Percentiles rank a stretch among this genome's conserved stretches.
Evolutionary conservation across 1,140 invertebrate genomes (phyloP).

Genomic region (Dinothrombium tinctorium): DNA sequence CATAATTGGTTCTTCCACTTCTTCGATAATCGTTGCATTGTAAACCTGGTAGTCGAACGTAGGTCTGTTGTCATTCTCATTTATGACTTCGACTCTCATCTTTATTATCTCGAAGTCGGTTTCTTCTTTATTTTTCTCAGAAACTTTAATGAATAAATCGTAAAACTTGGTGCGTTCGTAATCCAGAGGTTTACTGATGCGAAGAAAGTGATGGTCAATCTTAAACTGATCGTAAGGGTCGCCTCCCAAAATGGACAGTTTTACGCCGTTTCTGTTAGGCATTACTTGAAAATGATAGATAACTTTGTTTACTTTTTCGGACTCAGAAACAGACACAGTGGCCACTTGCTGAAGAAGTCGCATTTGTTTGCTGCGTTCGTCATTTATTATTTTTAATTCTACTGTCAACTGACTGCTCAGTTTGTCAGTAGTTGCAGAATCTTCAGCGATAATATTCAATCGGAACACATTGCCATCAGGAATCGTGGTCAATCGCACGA

Average conservation of each 20-base stretch:
- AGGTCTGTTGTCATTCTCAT: conserved; percentile 73
- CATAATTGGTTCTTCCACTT: conserved; percentile 49
- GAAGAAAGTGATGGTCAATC: conserved; percentile 27
- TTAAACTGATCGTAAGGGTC: conserved; percentile 18
- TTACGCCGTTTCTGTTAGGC: neutral
- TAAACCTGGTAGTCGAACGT: conserved; percentile 41
- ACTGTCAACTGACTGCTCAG: neutral
- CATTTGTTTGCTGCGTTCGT: neutral
- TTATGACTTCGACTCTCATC: conserved; percentile 58
- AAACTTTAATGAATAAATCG: conserved; percentile 51
- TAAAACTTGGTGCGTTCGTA: conserved; percentile 60
- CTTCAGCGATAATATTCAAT: neutral
- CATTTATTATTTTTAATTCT: neutral
- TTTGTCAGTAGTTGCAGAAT: neutral
- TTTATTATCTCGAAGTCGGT: conserved; percentile 19
- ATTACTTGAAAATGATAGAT: neutral
- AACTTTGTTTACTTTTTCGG: neutral
- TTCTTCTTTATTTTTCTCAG: conserved; percentile 51
- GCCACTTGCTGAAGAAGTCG: neutral
- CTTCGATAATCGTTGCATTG: conserved; percentile 57
- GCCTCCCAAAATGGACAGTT: conserved; percentile 19
- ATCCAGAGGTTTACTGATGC: conserved; percentile 56
- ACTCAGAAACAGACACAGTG: neutral
- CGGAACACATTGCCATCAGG: neutral
- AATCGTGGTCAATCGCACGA: neutral